Evolutionary conservation across 2,888 invertebrate genomes (phyloP), one percentile per base, ranked within the genome.

Genomic region (Agrochola lota): DNA sequence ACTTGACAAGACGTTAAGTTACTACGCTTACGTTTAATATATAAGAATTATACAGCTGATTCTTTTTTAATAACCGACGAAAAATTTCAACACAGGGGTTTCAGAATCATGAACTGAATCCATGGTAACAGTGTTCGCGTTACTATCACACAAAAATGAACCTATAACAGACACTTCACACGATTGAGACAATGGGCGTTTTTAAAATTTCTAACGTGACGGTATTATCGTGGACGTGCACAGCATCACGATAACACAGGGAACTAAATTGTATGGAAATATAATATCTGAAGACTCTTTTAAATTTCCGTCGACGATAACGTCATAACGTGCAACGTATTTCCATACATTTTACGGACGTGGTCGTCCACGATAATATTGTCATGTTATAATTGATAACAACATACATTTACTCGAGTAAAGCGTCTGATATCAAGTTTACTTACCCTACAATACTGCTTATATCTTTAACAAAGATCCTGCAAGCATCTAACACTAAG

Each of bases 401-500:
- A 35, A 5, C 35, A 3, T 35, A 35, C 35, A 35, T 35, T 35
- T 35, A 35, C 40, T 52, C 23, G 3, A 55, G 23, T 55, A 23
- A 55, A 3, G 23, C 23, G 1, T 23, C 55, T 23, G 23, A 23
- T 52, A 23, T 52, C 20, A 20, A 8, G 11, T 55, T 57, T 6
- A 57, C 87, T 71, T 55, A 87, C 87, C 87, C 85, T 0, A 12
- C 7, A 46, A 84, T 55, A 30, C 62, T 49, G 71, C 75, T 78
- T 0, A 87, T 23, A 59, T 78, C 75, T 30, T 82, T 78, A 7
- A 88, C 12, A 59, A 88, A 88, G 3, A 87, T 63, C 62, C 88
- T 88, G 59, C 85, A 88, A 64, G 84, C 84, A 26, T 88, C 87
- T 46, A 88, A 30, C 1, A 82, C 77, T 0, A 88, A 64, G 0